Base-by-base conservation (phyloP, 1,140 invertebrate genomes). In the Cydia splendana region DNA sequence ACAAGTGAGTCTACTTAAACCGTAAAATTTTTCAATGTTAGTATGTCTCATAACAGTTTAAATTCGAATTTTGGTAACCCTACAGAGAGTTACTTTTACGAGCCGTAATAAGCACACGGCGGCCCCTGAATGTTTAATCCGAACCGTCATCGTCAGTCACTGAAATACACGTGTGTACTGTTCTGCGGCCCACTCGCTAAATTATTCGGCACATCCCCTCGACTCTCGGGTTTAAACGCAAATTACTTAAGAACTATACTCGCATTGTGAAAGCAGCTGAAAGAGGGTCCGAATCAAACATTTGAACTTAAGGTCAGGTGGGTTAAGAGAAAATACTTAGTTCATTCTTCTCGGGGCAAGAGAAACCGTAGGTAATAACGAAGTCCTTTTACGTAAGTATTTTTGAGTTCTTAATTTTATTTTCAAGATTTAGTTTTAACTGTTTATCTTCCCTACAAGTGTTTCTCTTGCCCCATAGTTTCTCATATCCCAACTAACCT, bases 191-290 rank as follows among this genome's bases (percentile, higher is more conserved):
- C 20, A 20, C 57, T 12, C 20, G 57, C n/a, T 62, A 62, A 62
- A 62, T 62, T 62, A 62, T 62, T 62, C 57, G 18, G 20, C 15
- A 62, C 57, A 62, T 24, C 20, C 57, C 53, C 53, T 7, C 57
- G 57, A 62, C 57, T 62, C 53, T 62, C 20, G 57, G 24, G 57
- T 62, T 62, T 62, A 62, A 24, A 62, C 57, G 57, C 57, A 24
- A 62, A 62, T 62, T 24, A 62, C 57, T 20, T 62, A 62, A 62
- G 18, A 62, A 20, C 57, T 18, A 1, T 24, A 24, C 24, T 24
- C 24, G 2, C 24, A 62, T 62, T 24, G 20, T 2, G 57, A 62
- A 62, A 24, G 5, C 18, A 20, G 2, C 15, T 13, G 1, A 62
- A 62, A 24, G 2, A 9, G 20, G 9, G 20, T 24, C 20, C n/a